Percentiles rank a stretch among this genome's conserved stretches.
phyloP scores from a whole-genome alignment of 2,797 vertebrate species.

The Lepilemur septentrionalis region DNA sequence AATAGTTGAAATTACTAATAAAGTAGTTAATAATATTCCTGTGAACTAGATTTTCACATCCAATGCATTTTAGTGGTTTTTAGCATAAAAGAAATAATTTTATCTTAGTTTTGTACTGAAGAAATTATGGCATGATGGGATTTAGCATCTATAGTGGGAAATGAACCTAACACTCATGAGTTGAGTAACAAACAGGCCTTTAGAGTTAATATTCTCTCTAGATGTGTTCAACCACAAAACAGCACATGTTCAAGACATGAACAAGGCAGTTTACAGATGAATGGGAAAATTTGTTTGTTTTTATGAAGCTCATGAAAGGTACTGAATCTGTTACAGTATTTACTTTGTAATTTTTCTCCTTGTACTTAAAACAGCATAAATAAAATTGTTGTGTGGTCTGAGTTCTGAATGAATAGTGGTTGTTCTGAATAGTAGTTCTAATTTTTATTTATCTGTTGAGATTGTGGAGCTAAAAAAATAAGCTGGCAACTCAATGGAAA shows the following conservation, averaged over 20 bases:
- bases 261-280: neutral
- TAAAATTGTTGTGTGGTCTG: constrained; percentile 18
- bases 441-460: constrained; percentile 45
- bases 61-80: neutral
- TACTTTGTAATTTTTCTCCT: constrained; percentile 44
- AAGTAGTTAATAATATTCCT: neutral
- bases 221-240: neutral
- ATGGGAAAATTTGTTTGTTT: constrained; percentile 17
- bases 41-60: neutral
- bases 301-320: constrained; percentile 15
- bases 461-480: neutral
- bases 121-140: neutral
- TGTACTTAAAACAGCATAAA: constrained; percentile 21
- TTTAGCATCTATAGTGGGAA: neutral
- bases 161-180: neutral
- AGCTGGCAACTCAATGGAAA: neutral
- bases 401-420: neutral
- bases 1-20: neutral
- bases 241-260: neutral
- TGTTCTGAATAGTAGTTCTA: neutral
- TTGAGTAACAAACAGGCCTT: neutral
- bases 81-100: neutral
- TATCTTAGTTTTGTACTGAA: neutral
- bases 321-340: constrained; percentile 42
- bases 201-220: neutral